phyloP scores from a whole-genome alignment of 2,888 invertebrate genomes.

The Stratiomys singularior region DNA sequence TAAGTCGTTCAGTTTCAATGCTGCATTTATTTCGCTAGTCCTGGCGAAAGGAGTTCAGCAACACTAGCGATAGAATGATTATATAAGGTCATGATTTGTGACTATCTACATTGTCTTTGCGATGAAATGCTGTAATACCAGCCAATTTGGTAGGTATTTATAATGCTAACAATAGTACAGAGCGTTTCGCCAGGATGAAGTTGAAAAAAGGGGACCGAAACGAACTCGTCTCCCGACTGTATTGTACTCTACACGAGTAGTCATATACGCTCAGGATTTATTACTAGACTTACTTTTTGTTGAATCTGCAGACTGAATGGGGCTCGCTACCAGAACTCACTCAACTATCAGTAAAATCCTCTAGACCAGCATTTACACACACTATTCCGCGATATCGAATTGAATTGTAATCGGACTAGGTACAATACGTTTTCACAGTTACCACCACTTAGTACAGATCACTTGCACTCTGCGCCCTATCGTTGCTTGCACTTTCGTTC shows the following conservation, averaged over 20 bases:
- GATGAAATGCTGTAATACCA: too few relatives aligned
- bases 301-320: slow-evolving; percentile 12
- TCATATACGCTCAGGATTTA: too few relatives aligned
- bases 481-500: slow-evolving; percentile 16
- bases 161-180: too few relatives aligned
- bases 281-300: slow-evolving; percentile 26
- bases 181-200: too few relatives aligned
- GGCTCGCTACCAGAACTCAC: background rate
- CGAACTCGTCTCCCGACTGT: too few relatives aligned
- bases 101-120: slow-evolving; percentile 12
- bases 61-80: slow-evolving; percentile 5
- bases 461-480: slow-evolving; percentile 20
- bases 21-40: background rate
- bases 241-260: too few relatives aligned
- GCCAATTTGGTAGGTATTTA: too few relatives aligned
- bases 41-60: slow-evolving; percentile 1
- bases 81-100: slow-evolving; percentile 32
- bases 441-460: slow-evolving; percentile 16
- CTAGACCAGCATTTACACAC: slow-evolving; percentile 3
- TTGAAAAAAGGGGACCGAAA: too few relatives aligned
- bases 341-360: slow-evolving; percentile 12
- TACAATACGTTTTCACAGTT: background rate
- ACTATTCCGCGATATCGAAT: background rate
- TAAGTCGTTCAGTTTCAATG: background rate
- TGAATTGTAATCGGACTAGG: background rate